Conservation (phyloP, 2,113 vertebrate genomes). For the Colaptes auratus region DNA sequence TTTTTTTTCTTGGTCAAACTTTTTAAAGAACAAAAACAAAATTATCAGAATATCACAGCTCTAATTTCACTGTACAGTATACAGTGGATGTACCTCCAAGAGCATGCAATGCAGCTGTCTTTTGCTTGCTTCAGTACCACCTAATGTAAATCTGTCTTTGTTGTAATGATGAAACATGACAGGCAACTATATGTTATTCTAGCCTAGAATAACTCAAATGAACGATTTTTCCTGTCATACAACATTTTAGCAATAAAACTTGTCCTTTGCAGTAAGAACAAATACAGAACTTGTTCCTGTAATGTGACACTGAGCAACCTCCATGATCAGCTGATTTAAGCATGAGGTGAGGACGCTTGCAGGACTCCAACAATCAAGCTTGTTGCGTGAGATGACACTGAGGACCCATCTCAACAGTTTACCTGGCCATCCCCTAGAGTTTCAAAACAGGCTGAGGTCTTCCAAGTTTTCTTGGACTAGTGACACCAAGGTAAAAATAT, state of each 20-base stretch:
- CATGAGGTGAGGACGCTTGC: neutral
- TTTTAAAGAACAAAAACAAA: neutral
- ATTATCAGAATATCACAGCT: neutral
- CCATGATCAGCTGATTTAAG: accelerated
- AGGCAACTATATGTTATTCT: neutral
- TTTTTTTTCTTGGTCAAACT: neutral
- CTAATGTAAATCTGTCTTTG: neutral
- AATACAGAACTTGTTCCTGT: neutral
- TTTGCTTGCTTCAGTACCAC: neutral
- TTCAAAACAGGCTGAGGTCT: neutral
- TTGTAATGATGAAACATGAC: neutral
- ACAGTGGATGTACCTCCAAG: neutral
- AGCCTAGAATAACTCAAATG: neutral
- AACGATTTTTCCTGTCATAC: neutral
- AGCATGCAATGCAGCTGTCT: neutral
- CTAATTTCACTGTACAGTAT: neutral
- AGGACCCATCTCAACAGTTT: neutral
- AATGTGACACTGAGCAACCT: neutral
- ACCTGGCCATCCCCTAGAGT: neutral
- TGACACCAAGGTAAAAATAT: slow-evolving; percentile 28
- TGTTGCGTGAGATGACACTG: neutral
- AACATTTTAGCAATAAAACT: neutral
- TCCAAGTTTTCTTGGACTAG: neutral
- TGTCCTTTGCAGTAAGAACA: neutral
- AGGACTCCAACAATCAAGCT: neutral